phyloP scores from a whole-genome alignment of 92 coral and sea anemone species.

The Heteractis magnifica region DNA sequence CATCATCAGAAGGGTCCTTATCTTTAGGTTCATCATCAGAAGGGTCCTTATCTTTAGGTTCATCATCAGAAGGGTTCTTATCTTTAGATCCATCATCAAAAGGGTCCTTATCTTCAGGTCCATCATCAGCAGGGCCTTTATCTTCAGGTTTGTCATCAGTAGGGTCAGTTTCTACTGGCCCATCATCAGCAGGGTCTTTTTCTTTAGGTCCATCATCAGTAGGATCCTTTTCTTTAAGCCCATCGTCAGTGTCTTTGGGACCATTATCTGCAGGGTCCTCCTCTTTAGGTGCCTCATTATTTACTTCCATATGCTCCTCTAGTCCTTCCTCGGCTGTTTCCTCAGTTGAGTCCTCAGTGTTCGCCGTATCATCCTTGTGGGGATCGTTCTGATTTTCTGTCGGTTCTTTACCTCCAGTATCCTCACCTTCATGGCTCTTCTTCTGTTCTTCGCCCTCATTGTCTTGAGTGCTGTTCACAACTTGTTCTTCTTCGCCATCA shows the following conservation, averaged over 20 bases:
- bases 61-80: background rate
- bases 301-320: background rate
- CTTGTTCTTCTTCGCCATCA: background rate
- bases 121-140: background rate
- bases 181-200: slow-evolving; percentile 3
- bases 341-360: background rate
- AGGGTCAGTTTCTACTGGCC: background rate
- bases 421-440: background rate
- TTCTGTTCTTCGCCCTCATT: background rate
- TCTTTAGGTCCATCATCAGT: background rate
- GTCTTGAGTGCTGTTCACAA: background rate
- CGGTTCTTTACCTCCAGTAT: background rate
- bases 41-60: background rate
- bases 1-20: too few relatives aligned
- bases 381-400: background rate
- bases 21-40: too few relatives aligned
- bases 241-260: background rate
- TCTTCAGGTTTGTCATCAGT: slow-evolving; percentile 4
- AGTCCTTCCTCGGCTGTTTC: background rate
- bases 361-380: background rate
- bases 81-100: background rate
- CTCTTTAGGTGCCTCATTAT: slow-evolving; percentile 9
- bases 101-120: background rate
- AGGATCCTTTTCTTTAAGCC: background rate
- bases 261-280: background rate